Evolutionary conservation across 2,888 invertebrate species (phyloP).

Genomic region (Mythimna pallens): DNA sequence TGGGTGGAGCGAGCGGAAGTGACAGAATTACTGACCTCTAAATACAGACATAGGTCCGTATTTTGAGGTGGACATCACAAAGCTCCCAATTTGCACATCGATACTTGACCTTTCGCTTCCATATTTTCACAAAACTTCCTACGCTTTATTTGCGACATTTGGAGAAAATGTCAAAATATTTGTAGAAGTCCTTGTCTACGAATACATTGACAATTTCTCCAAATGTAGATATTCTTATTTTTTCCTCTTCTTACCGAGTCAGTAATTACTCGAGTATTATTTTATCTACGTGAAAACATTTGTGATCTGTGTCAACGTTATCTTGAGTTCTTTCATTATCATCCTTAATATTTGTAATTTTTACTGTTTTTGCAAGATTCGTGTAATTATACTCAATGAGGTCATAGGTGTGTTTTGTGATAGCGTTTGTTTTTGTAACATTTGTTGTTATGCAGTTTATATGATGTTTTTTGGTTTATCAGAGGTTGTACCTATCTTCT

Average conservation of each 20-base stretch:
- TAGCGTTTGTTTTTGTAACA: constrained; percentile 39
- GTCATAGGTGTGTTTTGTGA: constrained; percentile 53
- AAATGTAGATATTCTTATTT: too few relatives aligned
- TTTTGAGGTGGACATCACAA: background rate
- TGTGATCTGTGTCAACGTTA: constrained; percentile 19
- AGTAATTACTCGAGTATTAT: constrained; percentile 15
- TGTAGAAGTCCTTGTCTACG: too few relatives aligned
- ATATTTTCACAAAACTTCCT: background rate
- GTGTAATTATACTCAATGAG: constrained; percentile 63
- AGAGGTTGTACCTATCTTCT: background rate
- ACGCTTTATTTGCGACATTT: background rate
- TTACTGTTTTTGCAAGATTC: constrained; percentile 20
- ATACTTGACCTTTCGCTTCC: background rate
- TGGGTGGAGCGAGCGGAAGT: too few relatives aligned
- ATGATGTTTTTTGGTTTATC: constrained; percentile 10
- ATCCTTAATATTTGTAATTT: constrained; percentile 21
- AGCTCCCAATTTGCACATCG: background rate
- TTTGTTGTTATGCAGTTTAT: constrained; percentile 17
- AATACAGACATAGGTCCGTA: too few relatives aligned
- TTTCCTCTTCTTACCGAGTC: constrained; percentile 5
- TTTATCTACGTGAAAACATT: constrained; percentile 23
- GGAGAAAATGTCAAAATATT: too few relatives aligned
- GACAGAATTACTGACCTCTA: too few relatives aligned
- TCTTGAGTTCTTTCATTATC: constrained; percentile 31
- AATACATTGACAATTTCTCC: too few relatives aligned